Conservation (phyloP, 2,888 invertebrate species). For the Acanthosoma haemorrhoidale region DNA sequence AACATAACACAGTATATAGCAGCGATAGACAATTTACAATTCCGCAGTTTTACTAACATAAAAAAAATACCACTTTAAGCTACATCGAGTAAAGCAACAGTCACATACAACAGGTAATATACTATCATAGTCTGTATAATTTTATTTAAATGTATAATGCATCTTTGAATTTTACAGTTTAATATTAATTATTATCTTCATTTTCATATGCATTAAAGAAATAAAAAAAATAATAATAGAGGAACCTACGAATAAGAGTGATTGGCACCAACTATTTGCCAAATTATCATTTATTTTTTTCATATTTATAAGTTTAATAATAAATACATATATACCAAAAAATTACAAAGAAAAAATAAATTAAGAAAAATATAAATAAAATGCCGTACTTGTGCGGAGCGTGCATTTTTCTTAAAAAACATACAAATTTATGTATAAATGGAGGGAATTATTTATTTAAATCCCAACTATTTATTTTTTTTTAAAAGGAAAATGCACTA, state of each 20-base stretch:
- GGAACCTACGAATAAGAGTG: slow-evolving; percentile 30
- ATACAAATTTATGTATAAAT: not conserved
- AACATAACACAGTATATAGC: slow-evolving; percentile 28
- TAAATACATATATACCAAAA: slow-evolving; percentile 3
- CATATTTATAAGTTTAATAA: slow-evolving; percentile 11
- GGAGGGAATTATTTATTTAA: not conserved
- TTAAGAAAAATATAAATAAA: slow-evolving; percentile 6
- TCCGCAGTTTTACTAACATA: slow-evolving; percentile 27
- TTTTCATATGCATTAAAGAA: slow-evolving; percentile 21
- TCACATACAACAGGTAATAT: slow-evolving; percentile 35
- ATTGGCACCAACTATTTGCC: slow-evolving; percentile 6
- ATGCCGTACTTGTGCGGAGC: slow-evolving; percentile 33
- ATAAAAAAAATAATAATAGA: slow-evolving; percentile 31
- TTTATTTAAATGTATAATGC: slow-evolving; percentile 25
- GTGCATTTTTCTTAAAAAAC: slow-evolving; percentile 31
- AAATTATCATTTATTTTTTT: slow-evolving; percentile 15
- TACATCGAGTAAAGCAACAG: slow-evolving; percentile 38
- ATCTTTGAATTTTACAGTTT: slow-evolving; percentile 31
- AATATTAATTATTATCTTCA: slow-evolving; percentile 38
- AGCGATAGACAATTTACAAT: slow-evolving; percentile 31
- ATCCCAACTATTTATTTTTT: not conserved
- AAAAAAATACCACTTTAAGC: slow-evolving; percentile 33
- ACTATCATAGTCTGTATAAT: slow-evolving; percentile 33
- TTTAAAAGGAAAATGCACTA: slow-evolving; percentile 24
- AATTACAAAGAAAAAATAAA: not conserved